These are phyloP conservation scores for Plagodis pulveraria DNA, from an alignment of 2,888 invertebrate genomes.

Conservation along the genomic window DNA sequence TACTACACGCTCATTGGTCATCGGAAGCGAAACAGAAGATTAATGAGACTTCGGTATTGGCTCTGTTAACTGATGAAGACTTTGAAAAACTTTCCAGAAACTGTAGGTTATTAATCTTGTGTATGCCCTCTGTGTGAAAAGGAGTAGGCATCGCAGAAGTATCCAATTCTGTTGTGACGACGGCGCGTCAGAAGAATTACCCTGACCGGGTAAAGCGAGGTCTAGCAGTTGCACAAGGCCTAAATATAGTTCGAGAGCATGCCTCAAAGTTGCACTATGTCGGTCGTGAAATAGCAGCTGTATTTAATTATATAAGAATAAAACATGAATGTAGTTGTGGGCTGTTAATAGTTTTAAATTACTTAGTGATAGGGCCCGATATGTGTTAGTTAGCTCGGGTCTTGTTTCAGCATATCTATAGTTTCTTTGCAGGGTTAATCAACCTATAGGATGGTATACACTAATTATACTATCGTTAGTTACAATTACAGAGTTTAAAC, in stretches of 20 bases:
- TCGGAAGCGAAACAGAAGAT: too few relatives aligned
- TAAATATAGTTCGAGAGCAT: background rate
- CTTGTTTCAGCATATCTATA: conserved; percentile 12
- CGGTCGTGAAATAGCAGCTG: conserved; percentile 11
- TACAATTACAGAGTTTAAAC: conserved; percentile 1
- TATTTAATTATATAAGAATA: conserved; percentile 17
- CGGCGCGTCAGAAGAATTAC: too few relatives aligned
- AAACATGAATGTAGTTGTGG: conserved; percentile 41
- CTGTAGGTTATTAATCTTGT: too few relatives aligned
- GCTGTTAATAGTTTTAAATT: conserved; percentile 49
- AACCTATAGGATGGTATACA: background rate
- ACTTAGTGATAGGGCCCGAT: background rate
- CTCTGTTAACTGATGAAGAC: too few relatives aligned
- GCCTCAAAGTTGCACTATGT: background rate
- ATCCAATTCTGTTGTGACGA: too few relatives aligned
- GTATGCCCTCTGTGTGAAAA: too few relatives aligned
- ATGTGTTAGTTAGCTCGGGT: conserved; percentile 1
- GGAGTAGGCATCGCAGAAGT: too few relatives aligned
- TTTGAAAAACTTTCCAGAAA: too few relatives aligned
- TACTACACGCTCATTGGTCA: too few relatives aligned
- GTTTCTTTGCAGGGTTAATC: conserved; percentile 23
- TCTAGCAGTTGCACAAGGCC: too few relatives aligned
- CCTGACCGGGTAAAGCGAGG: too few relatives aligned
- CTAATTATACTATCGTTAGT: background rate
- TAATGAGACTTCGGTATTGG: too few relatives aligned